Conservation (phyloP, 2,113 vertebrate species). For the Camelus bactrianus region DNA sequence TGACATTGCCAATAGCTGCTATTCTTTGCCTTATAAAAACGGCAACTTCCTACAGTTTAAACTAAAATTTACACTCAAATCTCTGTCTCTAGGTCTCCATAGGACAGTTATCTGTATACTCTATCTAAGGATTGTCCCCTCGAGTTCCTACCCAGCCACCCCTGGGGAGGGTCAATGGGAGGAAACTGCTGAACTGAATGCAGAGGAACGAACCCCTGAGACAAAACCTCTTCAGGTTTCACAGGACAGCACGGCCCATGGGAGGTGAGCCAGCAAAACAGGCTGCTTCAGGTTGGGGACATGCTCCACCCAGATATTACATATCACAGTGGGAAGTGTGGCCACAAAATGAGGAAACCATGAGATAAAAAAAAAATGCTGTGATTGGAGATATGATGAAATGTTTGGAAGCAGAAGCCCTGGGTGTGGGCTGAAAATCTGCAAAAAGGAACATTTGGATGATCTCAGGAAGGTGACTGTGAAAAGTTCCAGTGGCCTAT, state of each 20-base stretch:
- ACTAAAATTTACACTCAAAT: neutral
- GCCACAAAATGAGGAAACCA: neutral
- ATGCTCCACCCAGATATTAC: neutral
- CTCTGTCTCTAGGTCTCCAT: neutral
- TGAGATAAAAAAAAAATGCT: neutral
- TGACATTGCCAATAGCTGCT: no score
- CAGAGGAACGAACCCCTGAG: neutral
- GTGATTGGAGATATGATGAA: neutral
- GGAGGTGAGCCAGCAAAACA: neutral
- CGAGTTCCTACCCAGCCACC: accelerated
- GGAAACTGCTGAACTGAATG: neutral
- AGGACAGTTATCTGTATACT: neutral
- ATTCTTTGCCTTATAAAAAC: neutral
- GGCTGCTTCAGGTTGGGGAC: neutral
- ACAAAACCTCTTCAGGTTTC: neutral
- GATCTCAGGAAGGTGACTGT: neutral
- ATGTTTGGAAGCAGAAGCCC: neutral
- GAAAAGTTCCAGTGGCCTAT: neutral
- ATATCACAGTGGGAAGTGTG: neutral
- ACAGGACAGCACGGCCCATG: neutral
- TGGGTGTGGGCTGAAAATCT: slow-evolving; percentile 34
- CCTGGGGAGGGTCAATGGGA: neutral
- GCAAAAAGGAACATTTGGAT: neutral
- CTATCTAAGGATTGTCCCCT: neutral
- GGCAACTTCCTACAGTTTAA: neutral